phyloP scores from a whole-genome alignment of 2,888 invertebrate genomes.

The Drosophila algonquin region DNA sequence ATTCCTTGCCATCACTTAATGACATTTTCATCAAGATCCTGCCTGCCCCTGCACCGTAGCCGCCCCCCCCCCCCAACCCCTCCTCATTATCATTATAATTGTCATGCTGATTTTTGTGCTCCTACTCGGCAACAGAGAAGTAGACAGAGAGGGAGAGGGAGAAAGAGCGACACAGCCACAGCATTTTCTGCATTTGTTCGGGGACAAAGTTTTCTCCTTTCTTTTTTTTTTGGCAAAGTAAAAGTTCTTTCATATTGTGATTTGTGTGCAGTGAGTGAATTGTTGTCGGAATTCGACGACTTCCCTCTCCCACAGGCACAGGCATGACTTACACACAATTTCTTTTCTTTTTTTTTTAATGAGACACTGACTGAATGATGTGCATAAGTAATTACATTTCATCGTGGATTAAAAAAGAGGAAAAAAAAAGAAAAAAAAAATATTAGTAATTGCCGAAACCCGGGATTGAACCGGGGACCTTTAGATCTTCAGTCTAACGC shows the following conservation, averaged over 20 bases:
- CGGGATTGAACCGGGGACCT: constrained; percentile 90
- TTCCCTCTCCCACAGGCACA: constrained; percentile 7
- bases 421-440: constrained; percentile 9
- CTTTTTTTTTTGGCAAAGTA: constrained; percentile 6
- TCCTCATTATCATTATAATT: constrained; percentile 76
- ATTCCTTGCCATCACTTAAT: constrained; percentile 69
- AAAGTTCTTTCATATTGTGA: constrained; percentile 67
- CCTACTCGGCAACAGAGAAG: not conserved
- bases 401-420: constrained; percentile 24
- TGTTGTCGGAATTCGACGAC: constrained; percentile 33
- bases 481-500: constrained; percentile 92
- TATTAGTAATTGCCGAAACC: constrained; percentile 86
- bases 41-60: not conserved
- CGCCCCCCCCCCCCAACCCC: not conserved
- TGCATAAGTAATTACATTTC: constrained; percentile 58
- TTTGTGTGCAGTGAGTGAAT: constrained; percentile 47
- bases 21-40: constrained; percentile 69
- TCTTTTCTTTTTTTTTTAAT: constrained; percentile 36
- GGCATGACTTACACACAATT: constrained; percentile 2
- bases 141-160: too few species aligned
- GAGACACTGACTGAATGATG: constrained; percentile 45
- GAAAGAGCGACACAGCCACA: constrained; percentile 51
- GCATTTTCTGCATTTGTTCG: constrained; percentile 57
- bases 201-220: constrained; percentile 42
- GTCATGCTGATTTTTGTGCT: constrained; percentile 71